Evolutionary conservation across 37 sponge, comb jelly and placozoan species (phyloP), one percentile per base, ranked within the genome.

Genomic region (Eunapius fragilis): DNA sequence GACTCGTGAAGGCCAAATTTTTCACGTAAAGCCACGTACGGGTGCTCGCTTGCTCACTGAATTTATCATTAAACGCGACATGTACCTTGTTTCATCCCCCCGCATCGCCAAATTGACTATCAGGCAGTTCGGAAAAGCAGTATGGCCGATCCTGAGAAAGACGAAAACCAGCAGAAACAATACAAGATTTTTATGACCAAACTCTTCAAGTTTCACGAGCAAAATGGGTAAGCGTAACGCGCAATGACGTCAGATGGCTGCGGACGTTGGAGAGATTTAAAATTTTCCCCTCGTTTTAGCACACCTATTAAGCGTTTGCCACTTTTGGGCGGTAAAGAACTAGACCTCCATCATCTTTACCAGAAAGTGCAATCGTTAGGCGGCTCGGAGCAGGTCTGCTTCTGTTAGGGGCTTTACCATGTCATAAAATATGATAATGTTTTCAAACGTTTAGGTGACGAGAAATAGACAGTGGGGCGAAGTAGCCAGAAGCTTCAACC

Each of bases 291-390:
- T 3, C 25, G 36, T 36, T 58, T 58, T 19, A 58, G 58, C 58
- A 58, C 58, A 58, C 80, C 90, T 2, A 36, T 93, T 22, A 73
- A 74, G 34, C 72, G 90, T 9, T 17, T 93, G 13, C 94, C 94
- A 6, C 33, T 85, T 32, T 75, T 93, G 6, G 89, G 89, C 22
- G 93, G 93, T 26, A 41, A 82, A 38, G 93, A 88, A 76, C 38
- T 92, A 47, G 82, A 92, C 67, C 69, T 92, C 24, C 86, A 78
- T 81, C 85, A 88, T 69, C 89, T 92, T 74, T 92, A 88, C 81
- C 31, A 81, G 37, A 81, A 88, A 35, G 93, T 92, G 27, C 25
- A 41, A 32, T 41, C 69, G 12, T 76, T 88, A 68, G 89, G 89
- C 19, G 93, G 93, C 2, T 80, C 82, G 4, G 79, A 88, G 14